Base-by-base conservation (phyloP, 1,140 invertebrate genomes). In the Drosophila yakuba region DNA sequence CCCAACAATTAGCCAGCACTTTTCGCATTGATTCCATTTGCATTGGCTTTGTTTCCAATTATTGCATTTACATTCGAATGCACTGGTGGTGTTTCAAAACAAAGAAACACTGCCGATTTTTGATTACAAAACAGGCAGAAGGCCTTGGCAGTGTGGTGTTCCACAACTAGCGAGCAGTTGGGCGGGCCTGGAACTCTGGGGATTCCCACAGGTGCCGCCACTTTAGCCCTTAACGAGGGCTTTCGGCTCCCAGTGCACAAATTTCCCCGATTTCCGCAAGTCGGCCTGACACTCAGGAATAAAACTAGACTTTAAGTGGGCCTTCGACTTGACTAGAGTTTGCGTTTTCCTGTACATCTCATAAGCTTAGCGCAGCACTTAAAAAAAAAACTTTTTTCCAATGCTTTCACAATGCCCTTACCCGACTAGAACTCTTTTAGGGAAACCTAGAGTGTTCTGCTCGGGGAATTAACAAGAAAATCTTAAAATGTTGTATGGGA, bases 221-320 rank as follows among this genome's bases (percentile, higher is more conserved):
- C 39, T 48, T 62, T 14, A 62, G 57, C 63, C 48, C 48, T 62
- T 44, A 63, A 15, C 44, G 43, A 41, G 55, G 14, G 32, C 20
- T 50, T 50, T 15, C 3, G 32, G 45, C 44, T 23, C n/a, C 25
- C 17, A 39, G 28, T 15, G 17, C 15, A 62, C 43, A 62, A 58
- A 44, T 66, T 75, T 74, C 41, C 52, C 43, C 61, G 32, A 75
- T 48, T 75, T 75, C 73, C 73, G 60, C 39, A 39, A 58, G 28
- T 20, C 39, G 45, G 12, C 11, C 8, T 20, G 7, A 17, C 12
- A n/a, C 32, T 45, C 35, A 41, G 20, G 41, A 35, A 52, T 36
- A 15, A 14, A 61, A 38, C 32, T 62, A 28, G 41, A 41, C 32
- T 57, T 51, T 36, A 41, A 28, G n/a, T 50, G 25, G 39, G 25